Base-by-base conservation (phyloP, 2,888 invertebrate species). In the Tipula unca region DNA sequence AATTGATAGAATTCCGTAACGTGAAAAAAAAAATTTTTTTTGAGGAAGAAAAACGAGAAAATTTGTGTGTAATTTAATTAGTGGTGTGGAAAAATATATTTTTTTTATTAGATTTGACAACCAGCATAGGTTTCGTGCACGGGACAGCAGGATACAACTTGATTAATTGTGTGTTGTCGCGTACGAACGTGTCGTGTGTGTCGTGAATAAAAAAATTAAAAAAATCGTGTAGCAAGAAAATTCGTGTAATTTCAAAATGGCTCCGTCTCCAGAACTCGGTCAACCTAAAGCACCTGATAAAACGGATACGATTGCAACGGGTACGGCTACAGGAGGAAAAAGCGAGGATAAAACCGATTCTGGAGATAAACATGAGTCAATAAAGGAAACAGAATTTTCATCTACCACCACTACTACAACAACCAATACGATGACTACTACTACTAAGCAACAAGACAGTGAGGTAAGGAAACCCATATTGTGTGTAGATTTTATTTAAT, bases 261-360 rank as follows among this genome's bases (percentile, higher is more conserved):
- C 94, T 93, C 94, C 95, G 92, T 94, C 94, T 91, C 95, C 95
- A 91, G 94, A 94, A 91, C 93, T 94, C 92, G 94, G 94, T 92
- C 94, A 94, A 92, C 94, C 94, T 87, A 94, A 95, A 92, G 94
- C 94, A 90, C 94, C 94, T 89, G 94, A 95, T 91, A 94, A 94
- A 93, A 32, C 14, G 17, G 85, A 85, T 29, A 29, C 54, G n/a
- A 69, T 25, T 69, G 25, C 69, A 69, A 69, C 25, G 69, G 69
- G 69, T 25, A 69, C 69, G 25, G 25, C 69, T 25, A 25, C 25
- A n/a, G 69, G 69, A 25, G 69, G 20, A 25, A 85, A 85, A 54
- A 1, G 48, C 10, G 85, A 85, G 8, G 29, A 29, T 17, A 85
- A 29, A 36, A 54, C 36, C 36, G 85, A 85, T 29, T 85, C 85